These are phyloP conservation scores for Tyria jacobaeae DNA, from an alignment of 2,888 invertebrate genomes.

Conservation along the genomic window DNA sequence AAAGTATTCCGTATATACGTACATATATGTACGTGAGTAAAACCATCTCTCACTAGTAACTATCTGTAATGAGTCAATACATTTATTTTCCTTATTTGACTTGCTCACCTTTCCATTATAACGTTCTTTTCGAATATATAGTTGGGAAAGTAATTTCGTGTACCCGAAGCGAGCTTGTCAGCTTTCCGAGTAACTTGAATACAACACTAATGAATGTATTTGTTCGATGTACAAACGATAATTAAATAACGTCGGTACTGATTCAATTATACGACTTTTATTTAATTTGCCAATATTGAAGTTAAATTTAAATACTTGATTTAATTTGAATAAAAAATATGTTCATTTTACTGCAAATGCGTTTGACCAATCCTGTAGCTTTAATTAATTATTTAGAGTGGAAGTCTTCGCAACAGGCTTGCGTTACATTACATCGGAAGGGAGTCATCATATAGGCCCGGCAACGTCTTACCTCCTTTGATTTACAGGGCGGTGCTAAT, in stretches of 20 bases:
- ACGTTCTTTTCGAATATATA: conserved; percentile 2
- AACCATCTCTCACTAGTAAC: neutral
- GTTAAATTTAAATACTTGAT: conserved; percentile 4
- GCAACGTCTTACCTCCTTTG: no score
- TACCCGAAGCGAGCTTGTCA: conserved; percentile 24
- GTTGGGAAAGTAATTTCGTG: conserved; percentile 16
- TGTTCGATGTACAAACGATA: conserved; percentile 32
- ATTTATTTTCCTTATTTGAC: neutral
- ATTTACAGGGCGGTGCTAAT: no score
- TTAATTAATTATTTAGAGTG: neutral
- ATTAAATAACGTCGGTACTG: conserved; percentile 29
- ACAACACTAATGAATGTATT: conserved; percentile 41
- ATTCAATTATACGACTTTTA: conserved; percentile 7
- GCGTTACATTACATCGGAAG: no score
- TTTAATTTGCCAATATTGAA: conserved; percentile 12
- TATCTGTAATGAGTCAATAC: neutral
- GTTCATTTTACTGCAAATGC: neutral
- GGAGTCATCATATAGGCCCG: no score
- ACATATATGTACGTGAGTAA: neutral
- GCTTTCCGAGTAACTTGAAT: conserved; percentile 36
- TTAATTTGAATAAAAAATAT: neutral
- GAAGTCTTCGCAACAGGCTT: no score
- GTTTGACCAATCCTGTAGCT: neutral
- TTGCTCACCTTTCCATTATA: neutral
- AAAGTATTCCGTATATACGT: neutral